Base-by-base conservation (phyloP, 2,113 vertebrate species). In the Ochotona princeps region DNA sequence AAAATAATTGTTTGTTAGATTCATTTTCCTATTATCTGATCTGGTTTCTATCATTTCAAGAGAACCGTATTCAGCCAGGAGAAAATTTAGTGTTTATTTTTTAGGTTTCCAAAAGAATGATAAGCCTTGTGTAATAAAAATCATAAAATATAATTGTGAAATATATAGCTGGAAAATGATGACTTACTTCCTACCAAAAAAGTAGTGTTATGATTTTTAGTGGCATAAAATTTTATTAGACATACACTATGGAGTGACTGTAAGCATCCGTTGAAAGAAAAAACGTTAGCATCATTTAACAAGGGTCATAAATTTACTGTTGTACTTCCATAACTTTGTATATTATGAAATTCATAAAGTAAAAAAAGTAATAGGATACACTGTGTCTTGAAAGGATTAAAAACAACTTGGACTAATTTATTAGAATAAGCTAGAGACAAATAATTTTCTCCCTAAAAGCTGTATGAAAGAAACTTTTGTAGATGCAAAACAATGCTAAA, bases 391-490 rank as follows among this genome's bases (percentile, higher is more conserved):
- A 87, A 97, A 95, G 96, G 35, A 96, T 83, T 95, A 38, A 91
- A 92, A 90, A 26, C 66, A 97, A 21, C 47, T 85, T 90, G 89
- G 91, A 67, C 49, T 95, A 91, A 78, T 8, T 70, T 97, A 51
- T 83, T 94, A 92, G 86, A 96, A 96, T 89, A 84, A 93, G 25
- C 75, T 81, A 32, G 89, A 79, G 92, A 95, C 88, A 54, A 96
- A 95, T 96, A 96, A 95, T 94, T 82, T 85, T 20, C 8, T 96
- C 89, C 81, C 86, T 47, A 97, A 82, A 75, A 97, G 92, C 91
- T 96, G 72, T 57, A 69, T 44, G 66, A 90, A 97, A 91, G 86
- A 97, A 97, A 95, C 92, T 97, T 76, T 86, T 97, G 97, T 95
- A 96, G 96, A 96, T 97, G 95, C 96, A 87, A 94, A 92, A 69